Percentiles rank a stretch among this genome's conserved stretches.
phyloP scores from a whole-genome alignment of 2,797 vertebrate species.

The Bryconaethiops microstoma region DNA sequence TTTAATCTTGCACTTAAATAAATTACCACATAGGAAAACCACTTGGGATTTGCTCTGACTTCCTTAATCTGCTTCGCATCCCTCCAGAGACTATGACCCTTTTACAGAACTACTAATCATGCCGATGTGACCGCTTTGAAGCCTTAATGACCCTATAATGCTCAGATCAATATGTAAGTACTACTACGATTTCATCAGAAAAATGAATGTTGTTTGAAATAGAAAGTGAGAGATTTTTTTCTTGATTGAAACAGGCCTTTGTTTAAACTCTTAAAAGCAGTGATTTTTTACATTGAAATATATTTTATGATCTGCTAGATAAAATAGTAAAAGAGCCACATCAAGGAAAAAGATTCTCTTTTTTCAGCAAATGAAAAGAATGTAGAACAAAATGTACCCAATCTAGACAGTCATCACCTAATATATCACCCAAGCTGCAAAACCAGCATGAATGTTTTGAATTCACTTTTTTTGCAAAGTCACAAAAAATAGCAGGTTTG shows the following conservation, averaged over 20 bases:
- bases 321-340: too few relatives aligned
- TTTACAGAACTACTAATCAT: conserved; percentile 68
- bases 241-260: conserved; percentile 26
- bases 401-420: too few relatives aligned
- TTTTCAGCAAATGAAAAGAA: too few relatives aligned
- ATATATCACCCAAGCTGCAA: too few relatives aligned
- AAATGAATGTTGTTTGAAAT: conserved; percentile 63
- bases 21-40: conserved; percentile 54
- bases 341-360: too few relatives aligned
- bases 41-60: conserved; percentile 45
- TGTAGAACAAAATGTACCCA: too few relatives aligned
- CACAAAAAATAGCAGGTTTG: too few relatives aligned
- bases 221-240: conserved; percentile 51
- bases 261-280: conserved; percentile 12
- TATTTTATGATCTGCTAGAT: too few relatives aligned
- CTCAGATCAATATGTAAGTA: conserved; percentile 68
- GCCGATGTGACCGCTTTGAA: conserved; percentile 62
- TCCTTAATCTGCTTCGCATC: conserved; percentile 54
- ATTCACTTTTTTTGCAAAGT: too few relatives aligned
- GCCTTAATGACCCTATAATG: conserved; percentile 70
- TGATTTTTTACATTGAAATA: neutral
- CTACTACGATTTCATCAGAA: conserved; percentile 60
- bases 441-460: too few relatives aligned
- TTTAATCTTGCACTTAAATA: conserved; percentile 56
- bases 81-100: conserved; percentile 56